Base-by-base conservation (phyloP, 2,113 vertebrate genomes). In the Colaptes auratus region DNA sequence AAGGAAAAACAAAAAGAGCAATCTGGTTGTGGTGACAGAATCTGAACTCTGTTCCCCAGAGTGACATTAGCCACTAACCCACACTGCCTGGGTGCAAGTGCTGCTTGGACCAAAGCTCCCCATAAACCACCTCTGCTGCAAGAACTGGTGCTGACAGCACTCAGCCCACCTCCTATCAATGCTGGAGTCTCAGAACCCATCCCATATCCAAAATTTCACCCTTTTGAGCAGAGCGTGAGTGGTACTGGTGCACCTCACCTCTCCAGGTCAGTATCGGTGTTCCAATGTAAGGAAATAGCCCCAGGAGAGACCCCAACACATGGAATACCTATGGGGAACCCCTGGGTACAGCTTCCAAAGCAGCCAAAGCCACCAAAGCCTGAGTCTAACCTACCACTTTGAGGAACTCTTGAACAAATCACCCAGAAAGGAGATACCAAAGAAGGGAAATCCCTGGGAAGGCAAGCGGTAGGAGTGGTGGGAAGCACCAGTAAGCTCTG, bases 211-310 rank as follows among this genome's bases (percentile, higher is more conserved):
- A 56, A 77, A 44, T 1, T 0, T 4, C 50, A 65, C 35, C 39
- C 35, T 24, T 31, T 28, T 4, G 6, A 39, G 35, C 21, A 65
- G 50, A 33, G 28, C 33, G 17, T 1, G 1, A 56, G 28, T 7
- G 4, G 31, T 1, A 1, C 58, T 11, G 21, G 3, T 5, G 7
- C 50, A 52, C 50, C 48, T 50, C 42, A 55, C 23, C 19, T 63
- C 50, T 58, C 21, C 56, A 28, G 21, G 27, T 2, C 50, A 52
- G 50, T 52, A 25, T 24, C 23, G 12, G 63, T 1, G 0, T 44
- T 20, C 6, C 44, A 20, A 1, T 0, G 30, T 0, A 3, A 69
- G 39, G 52, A 52, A 1, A 0, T 3, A 1, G n/a, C 30, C 24
- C 76, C 15, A 3, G 1, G 2, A 64, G 46, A 10, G 6, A 35